Percentiles rank a stretch among this genome's conserved stretches.
These are phyloP conservation scores for Pempheris klunzingeri DNA, from an alignment of 2,797 vertebrate genomes.

Conservation along the genomic window DNA sequence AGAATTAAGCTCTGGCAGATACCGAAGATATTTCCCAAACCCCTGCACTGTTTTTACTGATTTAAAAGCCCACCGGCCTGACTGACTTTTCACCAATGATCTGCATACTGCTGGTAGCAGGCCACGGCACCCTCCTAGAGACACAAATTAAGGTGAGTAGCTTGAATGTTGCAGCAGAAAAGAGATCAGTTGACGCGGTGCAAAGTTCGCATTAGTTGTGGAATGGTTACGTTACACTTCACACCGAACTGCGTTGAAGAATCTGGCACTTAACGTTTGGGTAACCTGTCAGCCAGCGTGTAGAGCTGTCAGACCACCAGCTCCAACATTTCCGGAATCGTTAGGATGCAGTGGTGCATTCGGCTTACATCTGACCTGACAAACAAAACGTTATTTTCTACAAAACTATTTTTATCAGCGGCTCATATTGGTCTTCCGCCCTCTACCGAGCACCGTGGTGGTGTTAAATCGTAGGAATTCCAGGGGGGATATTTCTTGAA, in stretches of 20 bases:
- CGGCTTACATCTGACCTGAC: not conserved
- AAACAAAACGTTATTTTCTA: accelerated
- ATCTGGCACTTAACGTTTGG: accelerated
- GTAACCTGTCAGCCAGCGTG: accelerated
- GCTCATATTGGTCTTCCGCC: not conserved
- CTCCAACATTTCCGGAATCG: accelerated
- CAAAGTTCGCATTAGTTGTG: conserved; percentile 46
- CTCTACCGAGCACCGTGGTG: not conserved
- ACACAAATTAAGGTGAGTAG: conserved; percentile 85
- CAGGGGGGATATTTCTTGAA: not conserved
- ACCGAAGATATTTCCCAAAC: accelerated
- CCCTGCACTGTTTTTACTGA: accelerated
- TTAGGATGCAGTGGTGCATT: accelerated
- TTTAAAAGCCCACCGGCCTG: not conserved
- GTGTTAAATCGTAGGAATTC: not conserved
- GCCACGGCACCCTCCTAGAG: conserved; percentile 86
- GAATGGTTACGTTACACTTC: not conserved
- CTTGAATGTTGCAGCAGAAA: not conserved
- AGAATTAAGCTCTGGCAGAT: accelerated
- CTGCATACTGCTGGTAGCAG: conserved; percentile 87
- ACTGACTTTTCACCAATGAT: conserved; percentile 73
- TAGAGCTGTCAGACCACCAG: accelerated
- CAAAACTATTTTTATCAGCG: not conserved
- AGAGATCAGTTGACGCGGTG: not conserved
- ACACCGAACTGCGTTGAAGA: accelerated